These are phyloP conservation scores for Teleopsis dalmanni DNA, from an alignment of 1,140 invertebrate species.

Conservation along the genomic window DNA sequence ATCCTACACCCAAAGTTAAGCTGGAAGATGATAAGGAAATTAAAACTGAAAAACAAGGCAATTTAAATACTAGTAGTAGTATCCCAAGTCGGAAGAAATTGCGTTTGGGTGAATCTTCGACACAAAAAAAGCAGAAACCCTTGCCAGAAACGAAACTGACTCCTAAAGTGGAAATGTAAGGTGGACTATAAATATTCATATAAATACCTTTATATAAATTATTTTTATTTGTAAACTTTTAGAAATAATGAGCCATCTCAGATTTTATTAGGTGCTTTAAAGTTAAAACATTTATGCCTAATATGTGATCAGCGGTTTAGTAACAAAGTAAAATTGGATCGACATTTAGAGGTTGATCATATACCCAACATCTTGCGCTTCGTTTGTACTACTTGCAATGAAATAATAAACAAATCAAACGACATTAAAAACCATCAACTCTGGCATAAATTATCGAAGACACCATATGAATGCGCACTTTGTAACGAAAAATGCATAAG, in stretches of 20 bases:
- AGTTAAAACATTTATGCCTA: constrained; percentile 18
- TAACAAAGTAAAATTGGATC: constrained; percentile 26
- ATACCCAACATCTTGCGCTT: constrained; percentile 29
- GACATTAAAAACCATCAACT: constrained; percentile 38
- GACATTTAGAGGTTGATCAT: constrained; percentile 22
- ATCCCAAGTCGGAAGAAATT: constrained; percentile 22
- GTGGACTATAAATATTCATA: neutral
- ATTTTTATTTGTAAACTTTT: constrained; percentile 2
- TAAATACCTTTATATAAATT: neutral
- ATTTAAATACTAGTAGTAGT: neutral
- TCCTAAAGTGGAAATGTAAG: constrained; percentile 23
- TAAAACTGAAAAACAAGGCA: neutral
- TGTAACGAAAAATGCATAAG: constrained; percentile 24
- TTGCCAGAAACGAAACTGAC: constrained; percentile 1
- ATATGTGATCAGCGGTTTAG: constrained; percentile 30
- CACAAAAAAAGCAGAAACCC: neutral
- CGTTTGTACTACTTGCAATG: constrained; percentile 32
- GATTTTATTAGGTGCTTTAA: neutral
- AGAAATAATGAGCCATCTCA: constrained; percentile 29
- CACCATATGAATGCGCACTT: constrained; percentile 31
- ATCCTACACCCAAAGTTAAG: constrained; percentile 6
- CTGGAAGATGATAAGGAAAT: neutral
- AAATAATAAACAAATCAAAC: constrained; percentile 25
- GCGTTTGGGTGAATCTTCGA: constrained; percentile 15
- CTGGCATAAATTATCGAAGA: constrained; percentile 41